Conservation (phyloP, 1,140 invertebrate genomes). For the Drosophila paulistorum region DNA sequence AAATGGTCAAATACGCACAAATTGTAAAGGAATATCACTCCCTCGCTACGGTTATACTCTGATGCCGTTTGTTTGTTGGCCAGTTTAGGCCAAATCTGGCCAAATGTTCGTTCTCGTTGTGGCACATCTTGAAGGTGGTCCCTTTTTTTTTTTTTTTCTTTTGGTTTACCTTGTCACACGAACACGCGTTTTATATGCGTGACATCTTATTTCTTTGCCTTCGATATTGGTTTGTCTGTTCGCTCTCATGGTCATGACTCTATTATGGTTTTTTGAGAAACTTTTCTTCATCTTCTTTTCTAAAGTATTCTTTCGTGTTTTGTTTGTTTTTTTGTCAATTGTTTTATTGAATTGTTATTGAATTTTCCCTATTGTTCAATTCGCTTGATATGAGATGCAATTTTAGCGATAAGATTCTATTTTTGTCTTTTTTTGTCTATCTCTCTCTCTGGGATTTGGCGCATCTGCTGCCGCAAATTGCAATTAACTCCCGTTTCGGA, state of each 20-base stretch:
- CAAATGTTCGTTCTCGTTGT: neutral
- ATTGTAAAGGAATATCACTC: constrained; percentile 28
- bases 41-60: constrained; percentile 34
- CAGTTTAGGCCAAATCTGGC: constrained; percentile 2
- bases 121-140: constrained; percentile 2
- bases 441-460: constrained; percentile 17
- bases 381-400: constrained; percentile 54
- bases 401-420: constrained; percentile 13
- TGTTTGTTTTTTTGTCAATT: constrained; percentile 61
- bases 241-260: constrained; percentile 25
- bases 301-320: neutral
- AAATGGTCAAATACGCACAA: constrained; percentile 27
- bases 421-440: constrained; percentile 21
- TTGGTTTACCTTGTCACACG: constrained; percentile 26
- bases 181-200: constrained; percentile 69
- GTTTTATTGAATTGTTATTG: constrained; percentile 59
- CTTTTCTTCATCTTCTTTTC: constrained; percentile 7
- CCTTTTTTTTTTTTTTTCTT: neutral
- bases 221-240: constrained; percentile 6
- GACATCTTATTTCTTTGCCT: constrained; percentile 63
- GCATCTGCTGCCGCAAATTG: constrained; percentile 65
- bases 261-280: constrained; percentile 46
- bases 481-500: constrained; percentile 38
- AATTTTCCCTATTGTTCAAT: constrained; percentile 44
- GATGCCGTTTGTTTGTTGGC: constrained; percentile 17